These are phyloP conservation scores for Saturnia japonica DNA, from an alignment of 2,888 invertebrate genomes.

Conservation along the genomic window DNA sequence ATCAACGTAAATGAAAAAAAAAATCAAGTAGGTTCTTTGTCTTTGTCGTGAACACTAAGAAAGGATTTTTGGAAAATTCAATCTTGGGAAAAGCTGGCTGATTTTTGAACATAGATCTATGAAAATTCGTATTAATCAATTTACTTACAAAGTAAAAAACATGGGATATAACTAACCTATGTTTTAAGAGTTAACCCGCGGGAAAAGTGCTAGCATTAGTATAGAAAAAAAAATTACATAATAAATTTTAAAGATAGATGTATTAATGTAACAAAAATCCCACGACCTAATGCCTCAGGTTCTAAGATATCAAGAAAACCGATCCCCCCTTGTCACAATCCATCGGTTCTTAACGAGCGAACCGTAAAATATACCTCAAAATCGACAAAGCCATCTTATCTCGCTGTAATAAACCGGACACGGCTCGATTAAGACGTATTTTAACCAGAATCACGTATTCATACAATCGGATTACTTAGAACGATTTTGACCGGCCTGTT, in stretches of 20 bases:
- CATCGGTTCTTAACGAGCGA: slow-evolving; percentile 63
- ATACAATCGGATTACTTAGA: slow-evolving; percentile 17
- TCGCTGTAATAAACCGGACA: slow-evolving; percentile 51
- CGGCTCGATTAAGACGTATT: slow-evolving; percentile 48
- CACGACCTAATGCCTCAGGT: slow-evolving; percentile 43
- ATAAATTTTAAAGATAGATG: neutral
- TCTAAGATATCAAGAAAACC: slow-evolving; percentile 67
- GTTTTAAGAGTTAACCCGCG: too few species aligned
- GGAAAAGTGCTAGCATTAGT: too few species aligned
- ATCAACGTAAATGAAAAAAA: too few species aligned
- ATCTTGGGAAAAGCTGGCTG: too few species aligned
- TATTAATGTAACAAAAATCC: slow-evolving; percentile 46
- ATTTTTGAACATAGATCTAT: too few species aligned
- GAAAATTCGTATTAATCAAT: too few species aligned
- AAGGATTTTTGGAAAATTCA: too few species aligned
- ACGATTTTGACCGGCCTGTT: slow-evolving; percentile 19
- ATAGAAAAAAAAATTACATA: neutral
- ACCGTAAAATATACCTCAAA: slow-evolving; percentile 80
- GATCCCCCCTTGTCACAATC: slow-evolving; percentile 73
- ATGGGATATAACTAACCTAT: too few species aligned
- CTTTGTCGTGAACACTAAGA: too few species aligned
- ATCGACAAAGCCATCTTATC: slow-evolving; percentile 59
- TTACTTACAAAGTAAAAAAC: too few species aligned
- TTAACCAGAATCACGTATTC: slow-evolving; percentile 29
- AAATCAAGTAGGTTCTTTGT: too few species aligned